Percentiles rank a stretch among this genome's conserved stretches.
Evolutionary conservation across 2,888 invertebrate genomes (phyloP).

Genomic region (Pyralis farinalis): DNA sequence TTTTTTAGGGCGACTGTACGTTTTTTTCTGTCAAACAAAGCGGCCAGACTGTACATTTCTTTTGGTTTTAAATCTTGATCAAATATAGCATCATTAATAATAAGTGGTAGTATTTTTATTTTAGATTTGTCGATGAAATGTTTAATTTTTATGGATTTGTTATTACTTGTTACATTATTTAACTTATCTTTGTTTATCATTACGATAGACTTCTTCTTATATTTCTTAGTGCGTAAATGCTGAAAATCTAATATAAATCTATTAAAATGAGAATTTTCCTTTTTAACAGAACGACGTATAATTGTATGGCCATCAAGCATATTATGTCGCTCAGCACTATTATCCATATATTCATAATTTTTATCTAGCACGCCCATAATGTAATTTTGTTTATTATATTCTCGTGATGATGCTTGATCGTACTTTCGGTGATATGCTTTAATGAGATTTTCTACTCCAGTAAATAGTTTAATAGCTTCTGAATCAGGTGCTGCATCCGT

Average conservation of each 20-base stretch:
- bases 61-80: conserved; percentile 44
- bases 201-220: no score
- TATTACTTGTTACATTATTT: not conserved
- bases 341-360: no score
- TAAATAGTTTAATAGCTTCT: conserved; percentile 55
- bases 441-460: conserved; percentile 53
- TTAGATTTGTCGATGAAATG: no score
- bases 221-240: no score
- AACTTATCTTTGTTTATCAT: conserved; percentile 9
- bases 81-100: no score
- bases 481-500: conserved; percentile 55
- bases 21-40: conserved; percentile 44
- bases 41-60: conserved; percentile 45
- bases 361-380: no score
- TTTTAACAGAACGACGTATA: conserved; percentile 30
- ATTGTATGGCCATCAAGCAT: conserved; percentile 28
- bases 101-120: no score
- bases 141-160: conserved; percentile 15
- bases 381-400: not conserved
- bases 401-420: conserved; percentile 25
- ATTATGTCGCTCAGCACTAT: no score
- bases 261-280: conserved; percentile 41
- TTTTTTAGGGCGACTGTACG: conserved; percentile 39
- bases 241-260: conserved; percentile 31
- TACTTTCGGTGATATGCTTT: conserved; percentile 50